Evolutionary conservation across 2,113 vertebrate species (phyloP).

Genomic region (Erythrolamprus reginae): DNA sequence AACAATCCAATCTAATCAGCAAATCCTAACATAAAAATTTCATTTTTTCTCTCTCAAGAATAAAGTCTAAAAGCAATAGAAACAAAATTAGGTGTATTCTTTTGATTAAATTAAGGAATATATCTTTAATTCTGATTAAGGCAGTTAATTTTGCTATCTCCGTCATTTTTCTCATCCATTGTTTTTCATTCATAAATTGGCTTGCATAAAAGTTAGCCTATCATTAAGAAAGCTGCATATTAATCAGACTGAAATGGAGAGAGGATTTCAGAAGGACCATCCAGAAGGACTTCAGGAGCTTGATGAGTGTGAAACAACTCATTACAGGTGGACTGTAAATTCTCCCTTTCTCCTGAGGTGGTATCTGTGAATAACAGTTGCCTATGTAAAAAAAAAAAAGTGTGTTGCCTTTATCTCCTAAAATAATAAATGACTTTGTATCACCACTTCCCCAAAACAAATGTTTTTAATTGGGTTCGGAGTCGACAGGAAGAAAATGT

Average conservation of each 20-base stretch:
- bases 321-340: background rate
- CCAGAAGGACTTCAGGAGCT: background rate
- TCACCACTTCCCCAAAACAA: background rate
- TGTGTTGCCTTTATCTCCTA: background rate
- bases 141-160: background rate
- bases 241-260: background rate
- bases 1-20: background rate
- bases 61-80: background rate
- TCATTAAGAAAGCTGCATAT: background rate
- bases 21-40: background rate
- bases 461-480: background rate
- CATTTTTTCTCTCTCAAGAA: background rate
- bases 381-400: background rate
- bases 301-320: background rate
- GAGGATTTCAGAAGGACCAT: background rate
- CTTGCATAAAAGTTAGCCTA: background rate
- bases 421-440: background rate
- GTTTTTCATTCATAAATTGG: background rate
- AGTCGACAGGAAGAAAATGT: background rate
- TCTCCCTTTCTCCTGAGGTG: background rate
- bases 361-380: background rate
- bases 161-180: background rate
- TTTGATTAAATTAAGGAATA: background rate
- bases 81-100: background rate
- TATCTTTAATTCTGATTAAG: background rate